phyloP scores from a whole-genome alignment of 2,888 invertebrate genomes.

The Uloborus plumipes region DNA sequence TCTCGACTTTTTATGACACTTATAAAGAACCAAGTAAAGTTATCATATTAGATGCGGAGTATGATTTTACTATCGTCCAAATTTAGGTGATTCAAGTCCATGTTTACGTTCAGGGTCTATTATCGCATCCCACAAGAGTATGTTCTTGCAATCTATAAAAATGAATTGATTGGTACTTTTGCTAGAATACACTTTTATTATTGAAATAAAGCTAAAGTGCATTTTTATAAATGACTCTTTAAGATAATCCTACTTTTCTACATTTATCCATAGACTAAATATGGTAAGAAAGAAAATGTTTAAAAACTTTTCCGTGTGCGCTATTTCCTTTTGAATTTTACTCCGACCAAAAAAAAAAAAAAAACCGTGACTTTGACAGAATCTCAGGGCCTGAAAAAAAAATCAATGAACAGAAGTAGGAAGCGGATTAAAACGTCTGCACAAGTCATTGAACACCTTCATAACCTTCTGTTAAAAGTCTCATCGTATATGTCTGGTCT shows the following conservation, averaged over 20 bases:
- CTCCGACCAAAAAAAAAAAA: no score
- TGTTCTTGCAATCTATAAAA: slow-evolving; percentile 25
- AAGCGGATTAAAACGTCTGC: no score
- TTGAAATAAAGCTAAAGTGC: slow-evolving; percentile 42
- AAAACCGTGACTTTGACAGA: no score
- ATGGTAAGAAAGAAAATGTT: no score
- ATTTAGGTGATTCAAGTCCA: slow-evolving; percentile 16
- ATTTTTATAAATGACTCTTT: slow-evolving; percentile 21
- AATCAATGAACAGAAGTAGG: no score
- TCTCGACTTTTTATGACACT: background rate
- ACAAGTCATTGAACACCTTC: no score
- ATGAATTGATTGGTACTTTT: slow-evolving; percentile 22
- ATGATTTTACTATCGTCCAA: slow-evolving; percentile 28
- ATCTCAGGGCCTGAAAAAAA: no score
- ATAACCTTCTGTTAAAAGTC: no score
- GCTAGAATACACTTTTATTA: slow-evolving; percentile 22
- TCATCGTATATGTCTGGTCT: no score
- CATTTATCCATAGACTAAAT: no score
- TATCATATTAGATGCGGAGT: slow-evolving; percentile 17
- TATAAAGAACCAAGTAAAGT: slow-evolving; percentile 8
- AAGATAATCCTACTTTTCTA: background rate
- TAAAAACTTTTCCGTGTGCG: no score
- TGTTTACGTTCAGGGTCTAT: slow-evolving; percentile 14
- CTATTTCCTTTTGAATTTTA: no score
- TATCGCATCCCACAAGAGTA: slow-evolving; percentile 8